Evolutionary conservation across 1,140 invertebrate genomes (phyloP).

Genomic region (Lasioglossum albipes): DNA sequence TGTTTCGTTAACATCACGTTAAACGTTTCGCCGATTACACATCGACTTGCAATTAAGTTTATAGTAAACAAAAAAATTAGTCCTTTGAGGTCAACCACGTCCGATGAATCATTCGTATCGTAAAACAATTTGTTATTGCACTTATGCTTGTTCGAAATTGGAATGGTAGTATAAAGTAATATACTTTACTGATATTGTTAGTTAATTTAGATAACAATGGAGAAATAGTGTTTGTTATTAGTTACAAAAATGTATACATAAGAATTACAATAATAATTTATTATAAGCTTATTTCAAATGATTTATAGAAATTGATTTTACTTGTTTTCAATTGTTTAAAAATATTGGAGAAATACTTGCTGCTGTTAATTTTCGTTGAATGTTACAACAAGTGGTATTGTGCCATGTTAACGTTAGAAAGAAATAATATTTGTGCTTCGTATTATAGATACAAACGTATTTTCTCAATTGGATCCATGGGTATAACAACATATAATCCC

Average conservation of each 20-base stretch:
- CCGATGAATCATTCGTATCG: neutral
- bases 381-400: neutral
- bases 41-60: neutral
- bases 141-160: neutral
- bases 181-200: neutral
- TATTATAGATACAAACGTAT: slow-evolving; percentile 94
- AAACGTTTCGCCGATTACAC: slow-evolving; percentile 5
- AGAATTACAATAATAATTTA: neutral
- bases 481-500: slow-evolving; percentile 98
- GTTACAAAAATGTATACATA: too few species aligned
- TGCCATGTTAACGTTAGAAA: neutral
- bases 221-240: neutral
- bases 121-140: neutral
- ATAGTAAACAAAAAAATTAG: neutral
- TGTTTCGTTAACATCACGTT: neutral
- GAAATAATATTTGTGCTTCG: neutral
- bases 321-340: neutral
- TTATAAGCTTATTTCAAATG: too few species aligned
- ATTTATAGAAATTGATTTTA: neutral
- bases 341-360: neutral
- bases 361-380: neutral
- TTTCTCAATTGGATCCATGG: slow-evolving; percentile 96
- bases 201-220: neutral
- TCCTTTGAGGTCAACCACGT: neutral
- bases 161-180: neutral